Evolutionary conservation across 2,888 invertebrate genomes (phyloP).

Genomic region (Lysandra coridon): DNA sequence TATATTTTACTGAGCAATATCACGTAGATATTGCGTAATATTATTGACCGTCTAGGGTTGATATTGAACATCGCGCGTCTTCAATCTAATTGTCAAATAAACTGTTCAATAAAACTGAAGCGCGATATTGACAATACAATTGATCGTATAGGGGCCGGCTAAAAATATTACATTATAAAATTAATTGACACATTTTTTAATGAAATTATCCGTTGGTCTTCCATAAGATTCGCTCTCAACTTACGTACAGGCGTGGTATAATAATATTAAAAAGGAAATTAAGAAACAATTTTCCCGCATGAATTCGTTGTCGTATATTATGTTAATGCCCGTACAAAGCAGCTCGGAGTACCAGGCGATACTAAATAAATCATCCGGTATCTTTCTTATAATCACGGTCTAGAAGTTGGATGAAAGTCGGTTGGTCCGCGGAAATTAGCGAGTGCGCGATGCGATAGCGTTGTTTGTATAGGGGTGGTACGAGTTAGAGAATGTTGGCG

Average conservation of each 20-base stretch:
- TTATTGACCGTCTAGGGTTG: no score
- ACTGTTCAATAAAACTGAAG: no score
- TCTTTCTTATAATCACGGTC: slow-evolving; percentile 64
- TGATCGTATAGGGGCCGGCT: no score
- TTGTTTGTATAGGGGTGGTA: slow-evolving; percentile 57
- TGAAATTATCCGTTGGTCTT: not conserved
- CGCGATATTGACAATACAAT: no score
- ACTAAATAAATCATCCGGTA: slow-evolving; percentile 68
- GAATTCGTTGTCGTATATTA: not conserved
- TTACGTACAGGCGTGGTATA: not conserved
- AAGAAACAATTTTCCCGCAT: not conserved
- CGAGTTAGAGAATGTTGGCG: slow-evolving; percentile 44
- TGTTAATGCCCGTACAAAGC: slow-evolving; percentile 14
- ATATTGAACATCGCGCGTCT: no score
- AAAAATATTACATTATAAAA: no score
- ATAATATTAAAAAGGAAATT: slow-evolving; percentile 5
- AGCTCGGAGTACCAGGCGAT: slow-evolving; percentile 41
- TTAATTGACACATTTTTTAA: no score
- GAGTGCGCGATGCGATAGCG: slow-evolving; percentile 73
- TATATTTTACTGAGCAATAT: no score
- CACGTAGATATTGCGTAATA: no score
- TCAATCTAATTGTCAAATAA: no score
- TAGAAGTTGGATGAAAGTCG: slow-evolving; percentile 66
- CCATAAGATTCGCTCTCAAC: not conserved
- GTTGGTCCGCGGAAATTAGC: slow-evolving; percentile 73